A percentile compares a stretch with the other conserved stretches of the same genome.
phyloP scores from a whole-genome alignment of 2,113 vertebrate species.

The Pseudorhombus dupliciocellatus region DNA sequence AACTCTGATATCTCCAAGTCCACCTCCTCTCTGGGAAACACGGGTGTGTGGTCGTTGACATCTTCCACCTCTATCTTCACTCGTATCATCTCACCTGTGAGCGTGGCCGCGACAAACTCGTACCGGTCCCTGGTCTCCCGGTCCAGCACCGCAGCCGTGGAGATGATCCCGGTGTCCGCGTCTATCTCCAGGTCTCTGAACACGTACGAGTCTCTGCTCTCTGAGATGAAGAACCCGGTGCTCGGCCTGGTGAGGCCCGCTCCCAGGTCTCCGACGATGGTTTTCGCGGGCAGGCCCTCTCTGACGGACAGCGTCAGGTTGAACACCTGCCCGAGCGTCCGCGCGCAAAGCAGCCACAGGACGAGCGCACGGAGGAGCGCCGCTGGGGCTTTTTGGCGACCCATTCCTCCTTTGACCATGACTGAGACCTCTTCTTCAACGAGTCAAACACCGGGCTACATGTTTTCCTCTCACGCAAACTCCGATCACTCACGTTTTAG shows the following conservation, averaged over 20 bases:
- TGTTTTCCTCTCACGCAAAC: constrained; percentile 5
- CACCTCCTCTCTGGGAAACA: constrained; percentile 79
- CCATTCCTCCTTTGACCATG: constrained; percentile 43
- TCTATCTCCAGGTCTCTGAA: constrained; percentile 90
- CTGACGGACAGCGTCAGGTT: constrained; percentile 86
- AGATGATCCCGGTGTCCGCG: constrained; percentile 88
- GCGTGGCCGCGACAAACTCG: constrained; percentile 89
- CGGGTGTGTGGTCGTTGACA: constrained; percentile 89
- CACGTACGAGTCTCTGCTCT: constrained; percentile 88
- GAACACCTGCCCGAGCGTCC: constrained; percentile 80
- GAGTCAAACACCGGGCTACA: constrained; percentile 24
- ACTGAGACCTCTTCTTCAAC: neutral
- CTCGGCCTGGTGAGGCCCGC: constrained; percentile 77
- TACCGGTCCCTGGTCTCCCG: constrained; percentile 86
- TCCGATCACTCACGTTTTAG: constrained; percentile 16
- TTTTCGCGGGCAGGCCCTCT: constrained; percentile 87
- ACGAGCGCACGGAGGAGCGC: constrained; percentile 41
- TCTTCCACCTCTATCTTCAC: constrained; percentile 87
- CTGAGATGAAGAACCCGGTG: constrained; percentile 90
- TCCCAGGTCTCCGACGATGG: constrained; percentile 88
- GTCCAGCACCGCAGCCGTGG: constrained; percentile 87
- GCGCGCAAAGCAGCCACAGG: constrained; percentile 57
- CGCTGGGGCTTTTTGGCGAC: neutral
- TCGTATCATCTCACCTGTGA: constrained; percentile 86
- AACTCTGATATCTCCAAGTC: constrained; percentile 86